A percentile compares a stretch with the other conserved stretches of the same genome.
Evolutionary conservation across 2,888 invertebrate species (phyloP).

Genomic region (Noctuana brunneofusca): DNA sequence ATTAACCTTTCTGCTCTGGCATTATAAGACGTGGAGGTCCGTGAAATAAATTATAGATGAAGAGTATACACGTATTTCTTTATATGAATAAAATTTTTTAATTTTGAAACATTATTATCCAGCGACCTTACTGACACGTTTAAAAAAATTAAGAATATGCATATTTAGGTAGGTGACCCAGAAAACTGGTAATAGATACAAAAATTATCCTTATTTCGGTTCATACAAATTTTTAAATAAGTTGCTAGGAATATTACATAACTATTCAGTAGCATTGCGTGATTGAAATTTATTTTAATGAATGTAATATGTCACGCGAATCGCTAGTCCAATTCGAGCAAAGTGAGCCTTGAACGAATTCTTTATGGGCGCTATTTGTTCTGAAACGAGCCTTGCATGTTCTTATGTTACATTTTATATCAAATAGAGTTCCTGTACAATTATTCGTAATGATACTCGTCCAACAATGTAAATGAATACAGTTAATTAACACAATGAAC

Average conservation of each 20-base stretch:
- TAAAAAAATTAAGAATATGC: no score
- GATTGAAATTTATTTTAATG: constrained; percentile 38
- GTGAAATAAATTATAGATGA: constrained; percentile 24
- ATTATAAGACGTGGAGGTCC: constrained; percentile 14
- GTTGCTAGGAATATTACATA: neutral
- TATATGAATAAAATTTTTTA: no score
- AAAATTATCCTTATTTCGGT: no score
- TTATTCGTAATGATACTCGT: neutral
- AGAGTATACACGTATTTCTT: neutral
- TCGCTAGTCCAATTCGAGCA: constrained; percentile 35
- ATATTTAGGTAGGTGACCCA: no score
- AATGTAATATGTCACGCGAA: constrained; percentile 37
- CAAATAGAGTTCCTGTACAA: constrained; percentile 13
- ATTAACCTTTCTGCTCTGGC: constrained; percentile 21
- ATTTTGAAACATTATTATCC: no score
- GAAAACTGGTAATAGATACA: no score
- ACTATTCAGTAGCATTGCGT: constrained; percentile 27
- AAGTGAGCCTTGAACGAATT: constrained; percentile 36
- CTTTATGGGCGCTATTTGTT: constrained; percentile 21
- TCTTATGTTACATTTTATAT: constrained; percentile 2
- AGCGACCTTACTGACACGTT: no score
- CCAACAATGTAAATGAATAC: constrained; percentile 3
- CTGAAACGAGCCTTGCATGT: constrained; percentile 13
- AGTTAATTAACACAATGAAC: neutral
- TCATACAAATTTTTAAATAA: no score